Conservation (phyloP, 2,113 vertebrate genomes). For the Corvus moneduloides region DNA sequence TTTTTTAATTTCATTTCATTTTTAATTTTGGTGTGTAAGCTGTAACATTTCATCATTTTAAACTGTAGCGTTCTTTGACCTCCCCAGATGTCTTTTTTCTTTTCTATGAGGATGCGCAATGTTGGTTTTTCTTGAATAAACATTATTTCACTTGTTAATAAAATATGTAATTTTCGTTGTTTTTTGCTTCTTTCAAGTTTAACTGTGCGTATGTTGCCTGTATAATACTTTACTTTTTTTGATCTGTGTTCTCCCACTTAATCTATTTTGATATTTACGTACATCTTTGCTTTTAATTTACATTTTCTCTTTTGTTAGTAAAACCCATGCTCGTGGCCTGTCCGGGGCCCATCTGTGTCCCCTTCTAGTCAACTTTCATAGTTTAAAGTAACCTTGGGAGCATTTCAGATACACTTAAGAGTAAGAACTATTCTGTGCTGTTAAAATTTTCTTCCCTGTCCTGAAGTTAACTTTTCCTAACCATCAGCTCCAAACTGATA, state of each 20-base stretch:
- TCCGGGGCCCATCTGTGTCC: rapidly evolving
- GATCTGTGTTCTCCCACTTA: constrained; percentile 50
- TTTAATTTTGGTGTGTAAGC: constrained; percentile 83
- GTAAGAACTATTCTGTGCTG: not conserved
- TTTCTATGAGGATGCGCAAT: constrained; percentile 63
- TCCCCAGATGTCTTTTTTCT: constrained; percentile 67
- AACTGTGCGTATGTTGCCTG: constrained; percentile 57
- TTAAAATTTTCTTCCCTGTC: constrained; percentile 3
- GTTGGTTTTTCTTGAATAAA: constrained; percentile 77
- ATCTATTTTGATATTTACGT: constrained; percentile 32
- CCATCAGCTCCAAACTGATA: not conserved
- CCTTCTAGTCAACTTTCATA: not conserved
- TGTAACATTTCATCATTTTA: constrained; percentile 81
- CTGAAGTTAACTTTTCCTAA: constrained; percentile 16
- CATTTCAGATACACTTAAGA: not conserved
- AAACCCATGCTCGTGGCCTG: not conserved
- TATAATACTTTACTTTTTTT: constrained; percentile 43
- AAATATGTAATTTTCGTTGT: constrained; percentile 63
- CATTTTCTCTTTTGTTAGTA: constrained; percentile 14
- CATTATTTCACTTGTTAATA: constrained; percentile 71
- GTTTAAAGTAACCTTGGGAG: not conserved
- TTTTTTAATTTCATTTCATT: constrained; percentile 90
- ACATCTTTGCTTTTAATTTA: constrained; percentile 9
- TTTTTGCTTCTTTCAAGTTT: constrained; percentile 70
- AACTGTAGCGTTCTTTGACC: constrained; percentile 71